phyloP scores from a whole-genome alignment of 1,140 invertebrate species.

The Ridgeia piscesae region DNA sequence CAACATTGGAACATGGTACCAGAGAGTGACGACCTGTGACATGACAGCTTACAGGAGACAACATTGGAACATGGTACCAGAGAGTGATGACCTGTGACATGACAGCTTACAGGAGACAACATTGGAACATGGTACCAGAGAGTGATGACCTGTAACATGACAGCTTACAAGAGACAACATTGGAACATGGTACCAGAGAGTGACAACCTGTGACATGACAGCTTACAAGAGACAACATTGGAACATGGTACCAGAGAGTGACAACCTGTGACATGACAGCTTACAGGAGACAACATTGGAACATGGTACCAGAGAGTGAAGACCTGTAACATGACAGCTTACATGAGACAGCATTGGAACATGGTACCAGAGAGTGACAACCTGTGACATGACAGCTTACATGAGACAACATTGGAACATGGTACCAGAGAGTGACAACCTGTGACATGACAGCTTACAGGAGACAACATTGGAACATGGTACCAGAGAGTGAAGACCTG shows the following conservation, averaged over 20 bases:
- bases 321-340: constrained; percentile 46
- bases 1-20: too few relatives aligned
- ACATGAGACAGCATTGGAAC: constrained; percentile 88
- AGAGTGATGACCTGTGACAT: too few relatives aligned
- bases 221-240: constrained; percentile 48
- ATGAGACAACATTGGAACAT: not conserved
- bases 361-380: constrained; percentile 74
- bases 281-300: constrained; percentile 59
- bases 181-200: constrained; percentile 84
- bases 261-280: constrained; percentile 54
- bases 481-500: too few relatives aligned
- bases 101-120: too few relatives aligned
- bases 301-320: constrained; percentile 80
- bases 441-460: not conserved
- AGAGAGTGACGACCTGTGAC: too few relatives aligned
- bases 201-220: constrained; percentile 57
- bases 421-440: too few relatives aligned
- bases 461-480: too few relatives aligned
- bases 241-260: constrained; percentile 82
- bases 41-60: too few relatives aligned
- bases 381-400: constrained; percentile 40
- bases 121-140: constrained; percentile 87
- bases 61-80: too few relatives aligned
- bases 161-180: not conserved
- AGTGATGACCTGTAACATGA: constrained; percentile 58